A percentile compares a stretch with the other conserved stretches of the same genome.
These are phyloP conservation scores for Andrena camellia DNA, from an alignment of 2,888 invertebrate species.

Conservation along the genomic window DNA sequence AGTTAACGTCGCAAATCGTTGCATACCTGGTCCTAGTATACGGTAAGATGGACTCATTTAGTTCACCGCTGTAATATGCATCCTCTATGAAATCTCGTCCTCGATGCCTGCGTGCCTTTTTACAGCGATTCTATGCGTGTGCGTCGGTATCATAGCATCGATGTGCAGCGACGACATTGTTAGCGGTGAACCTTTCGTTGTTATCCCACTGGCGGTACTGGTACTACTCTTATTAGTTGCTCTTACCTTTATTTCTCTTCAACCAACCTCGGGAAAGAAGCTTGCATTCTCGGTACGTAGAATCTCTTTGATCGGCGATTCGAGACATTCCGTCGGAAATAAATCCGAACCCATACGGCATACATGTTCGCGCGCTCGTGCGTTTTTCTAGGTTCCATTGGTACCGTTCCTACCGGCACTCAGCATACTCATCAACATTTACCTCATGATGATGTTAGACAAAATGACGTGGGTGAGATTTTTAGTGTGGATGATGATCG, in stretches of 20 bases:
- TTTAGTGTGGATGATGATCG: constrained; percentile 92
- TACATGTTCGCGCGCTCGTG: background rate
- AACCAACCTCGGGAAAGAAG: constrained; percentile 81
- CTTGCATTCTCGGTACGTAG: constrained; percentile 82
- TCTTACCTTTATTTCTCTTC: constrained; percentile 78
- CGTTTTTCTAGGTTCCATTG: constrained; percentile 89
- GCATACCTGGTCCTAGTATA: constrained; percentile 84
- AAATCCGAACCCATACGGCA: background rate
- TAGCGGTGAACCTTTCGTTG: constrained; percentile 54
- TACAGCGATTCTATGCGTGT: constrained; percentile 73
- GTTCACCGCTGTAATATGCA: background rate
- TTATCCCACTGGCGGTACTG: constrained; percentile 67
- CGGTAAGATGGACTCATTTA: constrained; percentile 74
- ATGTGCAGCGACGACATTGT: constrained; percentile 63
- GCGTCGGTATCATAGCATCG: constrained; percentile 66
- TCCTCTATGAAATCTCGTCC: background rate
- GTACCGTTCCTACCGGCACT: constrained; percentile 93
- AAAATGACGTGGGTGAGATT: constrained; percentile 94
- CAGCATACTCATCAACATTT: constrained; percentile 93
- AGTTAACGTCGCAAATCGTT: constrained; percentile 84
- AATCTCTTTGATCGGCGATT: background rate
- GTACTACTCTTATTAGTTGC: constrained; percentile 60
- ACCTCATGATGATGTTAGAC: constrained; percentile 93
- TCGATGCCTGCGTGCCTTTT: background rate
- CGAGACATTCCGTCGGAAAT: background rate